Evolutionary conservation across 2,888 invertebrate species (phyloP), one percentile per base, ranked within the genome.

Genomic region (Penaeus monodon): DNA sequence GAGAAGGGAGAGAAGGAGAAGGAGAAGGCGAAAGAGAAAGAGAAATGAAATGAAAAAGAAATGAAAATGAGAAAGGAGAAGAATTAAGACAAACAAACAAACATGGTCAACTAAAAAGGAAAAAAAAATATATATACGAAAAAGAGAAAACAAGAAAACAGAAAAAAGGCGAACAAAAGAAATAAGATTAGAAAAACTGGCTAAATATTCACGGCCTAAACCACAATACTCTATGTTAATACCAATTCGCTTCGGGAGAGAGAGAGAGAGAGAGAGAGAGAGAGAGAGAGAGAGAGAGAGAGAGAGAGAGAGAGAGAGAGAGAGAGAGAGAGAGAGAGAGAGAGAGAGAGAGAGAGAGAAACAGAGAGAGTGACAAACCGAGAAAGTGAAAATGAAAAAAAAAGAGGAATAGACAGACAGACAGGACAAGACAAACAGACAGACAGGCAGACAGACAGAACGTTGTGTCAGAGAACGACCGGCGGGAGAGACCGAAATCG

Each of bases 301-400:
- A 38, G 33, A 38, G 4, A 38, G 33, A 38, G 64, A 68, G 68
- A 80, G 68, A 64, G 80, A 80, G 38, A 68, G 80, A 66, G 80
- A 80, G 68, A 80, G 65, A 66, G 68, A 80, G 68, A 80, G 80
- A 66, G 80, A 80, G 80, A 80, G 65, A 66, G 64, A 80, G 80
- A 80, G 66, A 65, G 65, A 66, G 44, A 66, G 64, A 64, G 79
- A 79, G 79, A 79, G 64, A 79, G 79, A 64, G 79, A 79, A 64
- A 63, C 33, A 57, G 38, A 20, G n/a, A n/a, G n/a, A n/a, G 77
- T 24, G 77, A 49, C 44, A 49, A 49, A 49, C 44, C 20, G 44
- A 49, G 77, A 49, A 27, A 49, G n/a, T n/a, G n/a, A n/a, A n/a
- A n/a, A n/a, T n/a, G n/a, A n/a, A n/a, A n/a, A n/a, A n/a, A 57